These are phyloP conservation scores for Oreochromis mossambicus DNA, from an alignment of 2,797 vertebrate species.

Conservation along the genomic window DNA sequence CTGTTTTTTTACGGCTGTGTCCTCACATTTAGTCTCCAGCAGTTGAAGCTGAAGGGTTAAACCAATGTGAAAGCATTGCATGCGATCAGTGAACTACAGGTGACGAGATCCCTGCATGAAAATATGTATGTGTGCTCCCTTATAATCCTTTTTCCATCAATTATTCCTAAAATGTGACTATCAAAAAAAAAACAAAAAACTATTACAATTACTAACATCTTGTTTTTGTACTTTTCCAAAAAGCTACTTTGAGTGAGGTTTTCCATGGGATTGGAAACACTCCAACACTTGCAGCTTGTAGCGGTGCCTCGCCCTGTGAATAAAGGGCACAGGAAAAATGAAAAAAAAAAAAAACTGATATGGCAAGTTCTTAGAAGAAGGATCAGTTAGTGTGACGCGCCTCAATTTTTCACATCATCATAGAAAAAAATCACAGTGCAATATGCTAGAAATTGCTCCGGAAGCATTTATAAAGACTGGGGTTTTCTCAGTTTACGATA, in stretches of 20 bases:
- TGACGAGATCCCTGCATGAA: neutral
- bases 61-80: neutral
- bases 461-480: neutral
- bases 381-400: neutral
- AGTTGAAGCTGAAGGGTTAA: conserved; percentile 15
- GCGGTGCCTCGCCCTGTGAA: neutral
- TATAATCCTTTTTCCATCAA: neutral
- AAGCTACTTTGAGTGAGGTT: neutral
- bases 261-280: neutral
- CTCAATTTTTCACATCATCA: neutral
- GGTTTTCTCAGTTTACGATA: neutral
- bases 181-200: neutral
- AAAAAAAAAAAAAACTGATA: neutral
- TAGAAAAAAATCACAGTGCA: neutral
- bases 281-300: neutral
- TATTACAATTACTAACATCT: neutral
- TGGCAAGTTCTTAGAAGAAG: neutral
- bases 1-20: conserved; percentile 23
- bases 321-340: neutral
- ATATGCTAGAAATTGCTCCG: neutral
- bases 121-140: neutral
- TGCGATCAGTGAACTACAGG: neutral
- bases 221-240: neutral
- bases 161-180: neutral
- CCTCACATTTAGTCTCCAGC: neutral